phyloP scores from a whole-genome alignment of 1,140 invertebrate genomes.

The Diachasmimorpha longicaudata region DNA sequence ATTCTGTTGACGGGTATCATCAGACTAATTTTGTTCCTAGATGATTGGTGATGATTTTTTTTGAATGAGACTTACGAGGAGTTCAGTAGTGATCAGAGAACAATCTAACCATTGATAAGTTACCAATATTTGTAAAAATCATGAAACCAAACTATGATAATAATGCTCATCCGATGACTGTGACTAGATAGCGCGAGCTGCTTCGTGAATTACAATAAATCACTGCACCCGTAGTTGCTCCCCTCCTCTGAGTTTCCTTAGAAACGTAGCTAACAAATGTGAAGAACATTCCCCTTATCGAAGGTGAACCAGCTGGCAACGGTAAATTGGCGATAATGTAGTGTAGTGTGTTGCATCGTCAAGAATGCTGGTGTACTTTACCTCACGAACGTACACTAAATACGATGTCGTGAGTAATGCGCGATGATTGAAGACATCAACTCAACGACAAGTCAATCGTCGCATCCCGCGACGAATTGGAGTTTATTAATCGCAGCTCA shows the following conservation, averaged over 20 bases:
- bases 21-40: not conserved
- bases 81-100: not conserved
- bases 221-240: not conserved
- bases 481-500: not conserved
- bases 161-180: conserved; percentile 49
- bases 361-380: not conserved
- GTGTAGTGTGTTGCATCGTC: not conserved
- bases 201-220: conserved; percentile 18
- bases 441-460: not conserved
- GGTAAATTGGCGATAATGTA: not conserved
- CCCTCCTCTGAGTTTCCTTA: not conserved
- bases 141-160: conserved; percentile 19
- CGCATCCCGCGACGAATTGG: not conserved
- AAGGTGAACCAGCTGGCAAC: not conserved
- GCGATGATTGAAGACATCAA: not conserved
- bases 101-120: not conserved
- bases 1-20: not conserved
- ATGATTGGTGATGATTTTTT: not conserved
- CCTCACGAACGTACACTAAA: not conserved
- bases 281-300: not conserved
- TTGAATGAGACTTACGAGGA: not conserved
- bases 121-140: conserved; percentile 14
- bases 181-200: conserved; percentile 42
- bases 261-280: not conserved
- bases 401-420: not conserved